Evolutionary conservation across 2,113 vertebrate genomes (phyloP).

Genomic region (Vulpes vulpes): DNA sequence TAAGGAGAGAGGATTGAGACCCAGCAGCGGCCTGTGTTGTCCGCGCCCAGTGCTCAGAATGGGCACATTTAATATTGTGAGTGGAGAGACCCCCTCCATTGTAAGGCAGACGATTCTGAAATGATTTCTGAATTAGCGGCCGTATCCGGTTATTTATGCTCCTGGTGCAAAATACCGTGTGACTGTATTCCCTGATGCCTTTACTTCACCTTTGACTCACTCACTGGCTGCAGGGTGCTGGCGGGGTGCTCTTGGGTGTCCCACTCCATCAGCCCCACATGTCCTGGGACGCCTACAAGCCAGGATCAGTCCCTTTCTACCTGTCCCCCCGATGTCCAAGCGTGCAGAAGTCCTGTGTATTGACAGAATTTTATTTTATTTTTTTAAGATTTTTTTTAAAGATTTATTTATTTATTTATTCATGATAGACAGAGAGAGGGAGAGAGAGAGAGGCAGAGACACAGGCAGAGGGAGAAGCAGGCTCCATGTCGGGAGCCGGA

Average conservation of each 20-base stretch:
- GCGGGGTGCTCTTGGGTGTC: rapidly evolving
- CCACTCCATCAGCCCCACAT: rapidly evolving
- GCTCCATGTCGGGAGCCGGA: too few relatives aligned
- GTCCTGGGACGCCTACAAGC: rapidly evolving
- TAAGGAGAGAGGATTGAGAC: neutral
- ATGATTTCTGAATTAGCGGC: neutral
- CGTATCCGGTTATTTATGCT: rapidly evolving
- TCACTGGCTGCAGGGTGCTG: neutral
- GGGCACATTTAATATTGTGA: rapidly evolving
- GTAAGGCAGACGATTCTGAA: neutral
- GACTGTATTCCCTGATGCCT: neutral
- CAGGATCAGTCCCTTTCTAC: rapidly evolving
- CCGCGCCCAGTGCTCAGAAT: rapidly evolving
- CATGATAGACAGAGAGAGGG: too few relatives aligned
- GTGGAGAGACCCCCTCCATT: rapidly evolving
- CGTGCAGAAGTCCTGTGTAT: rapidly evolving
- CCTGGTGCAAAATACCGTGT: neutral
- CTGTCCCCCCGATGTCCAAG: rapidly evolving
- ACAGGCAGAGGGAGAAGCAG: too few relatives aligned
- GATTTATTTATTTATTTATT: too few relatives aligned
- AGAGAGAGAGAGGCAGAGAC: too few relatives aligned
- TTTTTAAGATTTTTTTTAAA: too few relatives aligned
- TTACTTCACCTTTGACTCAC: rapidly evolving
- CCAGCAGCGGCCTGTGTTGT: rapidly evolving
- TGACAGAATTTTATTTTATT: neutral